A percentile compares a stretch with the other conserved stretches of the same genome.
phyloP scores from a whole-genome alignment of 2,888 invertebrate genomes.

The Lysandra coridon region DNA sequence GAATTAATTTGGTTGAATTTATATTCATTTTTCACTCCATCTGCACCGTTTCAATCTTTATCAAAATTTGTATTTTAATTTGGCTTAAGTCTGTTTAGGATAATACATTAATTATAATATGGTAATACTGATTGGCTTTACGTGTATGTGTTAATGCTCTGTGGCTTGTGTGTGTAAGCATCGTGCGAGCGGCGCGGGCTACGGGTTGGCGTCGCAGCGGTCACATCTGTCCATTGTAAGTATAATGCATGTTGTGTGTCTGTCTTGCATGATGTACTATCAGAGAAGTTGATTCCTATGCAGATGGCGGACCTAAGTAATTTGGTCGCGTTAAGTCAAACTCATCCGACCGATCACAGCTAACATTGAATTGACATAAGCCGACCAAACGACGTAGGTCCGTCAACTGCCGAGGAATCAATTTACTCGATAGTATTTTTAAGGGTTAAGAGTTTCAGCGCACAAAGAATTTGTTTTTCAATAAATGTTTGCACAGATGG shows the following conservation, averaged over 20 bases:
- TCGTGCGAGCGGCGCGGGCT: conserved; percentile 46
- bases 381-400: no score
- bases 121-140: not conserved
- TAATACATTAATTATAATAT: not conserved
- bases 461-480: no score
- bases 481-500: no score
- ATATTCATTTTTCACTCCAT: not conserved
- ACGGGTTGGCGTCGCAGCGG: conserved; percentile 55
- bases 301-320: no score
- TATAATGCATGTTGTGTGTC: conserved; percentile 37
- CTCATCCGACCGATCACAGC: no score
- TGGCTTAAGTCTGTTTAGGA: not conserved
- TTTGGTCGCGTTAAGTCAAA: no score
- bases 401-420: no score
- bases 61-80: not conserved
- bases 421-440: no score
- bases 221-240: conserved; percentile 61
- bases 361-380: no score
- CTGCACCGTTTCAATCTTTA: not conserved
- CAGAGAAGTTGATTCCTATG: no score
- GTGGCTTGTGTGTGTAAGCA: conserved; percentile 35
- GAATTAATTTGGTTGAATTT: not conserved
- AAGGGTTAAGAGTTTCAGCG: no score
- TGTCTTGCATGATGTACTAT: not conserved
- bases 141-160: conserved; percentile 25